phyloP scores from a whole-genome alignment of 2,797 vertebrate genomes.

The Antennarius maculatus region DNA sequence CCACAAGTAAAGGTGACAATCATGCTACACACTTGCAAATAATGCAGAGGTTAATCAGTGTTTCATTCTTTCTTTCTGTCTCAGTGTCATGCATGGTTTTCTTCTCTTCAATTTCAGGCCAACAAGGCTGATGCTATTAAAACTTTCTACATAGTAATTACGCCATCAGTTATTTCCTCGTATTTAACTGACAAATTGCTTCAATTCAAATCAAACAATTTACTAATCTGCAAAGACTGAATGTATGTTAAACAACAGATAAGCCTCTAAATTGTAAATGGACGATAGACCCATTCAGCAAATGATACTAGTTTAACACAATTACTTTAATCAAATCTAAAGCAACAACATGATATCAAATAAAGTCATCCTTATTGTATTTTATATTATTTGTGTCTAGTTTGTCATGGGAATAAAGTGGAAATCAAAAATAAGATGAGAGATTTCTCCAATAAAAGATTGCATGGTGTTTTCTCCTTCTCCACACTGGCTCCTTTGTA shows the following conservation, averaged over 20 bases:
- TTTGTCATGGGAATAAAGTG: constrained; percentile 39
- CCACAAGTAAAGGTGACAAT: constrained; percentile 53
- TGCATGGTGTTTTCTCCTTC: constrained; percentile 66
- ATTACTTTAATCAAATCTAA: not conserved
- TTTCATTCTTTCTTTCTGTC: constrained; percentile 18
- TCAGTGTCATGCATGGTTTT: constrained; percentile 26
- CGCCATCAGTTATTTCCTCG: constrained; percentile 49
- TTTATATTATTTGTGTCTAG: constrained; percentile 1
- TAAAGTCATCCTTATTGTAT: not conserved
- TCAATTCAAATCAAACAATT: constrained; percentile 26
- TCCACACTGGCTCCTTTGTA: constrained; percentile 77
- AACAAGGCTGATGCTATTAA: constrained; percentile 49
- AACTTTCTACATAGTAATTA: constrained; percentile 55
- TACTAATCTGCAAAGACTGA: constrained; percentile 4
- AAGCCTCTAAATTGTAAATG: constrained; percentile 3
- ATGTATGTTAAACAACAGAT: constrained; percentile 10
- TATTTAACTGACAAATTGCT: constrained; percentile 31
- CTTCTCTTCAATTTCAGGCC: constrained; percentile 31
- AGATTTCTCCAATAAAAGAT: constrained; percentile 48
- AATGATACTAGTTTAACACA: too few species aligned
- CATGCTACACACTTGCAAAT: constrained; percentile 33
- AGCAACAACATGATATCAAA: not conserved
- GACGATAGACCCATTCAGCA: not conserved
- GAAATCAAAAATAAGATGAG: constrained; percentile 47
- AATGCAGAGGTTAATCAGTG: constrained; percentile 58